A percentile compares a stretch with the other conserved stretches of the same genome.
phyloP scores from a whole-genome alignment of 1,140 invertebrate species.

The Orchestia grillus region DNA sequence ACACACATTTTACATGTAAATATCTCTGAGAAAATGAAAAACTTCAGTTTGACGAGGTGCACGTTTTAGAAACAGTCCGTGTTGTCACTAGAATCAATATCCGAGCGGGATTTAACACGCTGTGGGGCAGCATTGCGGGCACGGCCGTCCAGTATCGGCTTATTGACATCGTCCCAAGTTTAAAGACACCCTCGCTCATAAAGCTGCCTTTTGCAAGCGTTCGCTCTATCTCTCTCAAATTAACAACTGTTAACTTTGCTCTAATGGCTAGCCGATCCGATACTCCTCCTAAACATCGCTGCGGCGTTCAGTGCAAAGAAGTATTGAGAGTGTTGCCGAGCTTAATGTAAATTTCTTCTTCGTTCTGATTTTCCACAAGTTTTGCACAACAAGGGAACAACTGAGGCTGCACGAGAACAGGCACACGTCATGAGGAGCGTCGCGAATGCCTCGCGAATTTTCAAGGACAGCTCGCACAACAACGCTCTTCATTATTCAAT shows the following conservation, averaged over 20 bases:
- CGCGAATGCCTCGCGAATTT: neutral
- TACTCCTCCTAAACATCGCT: neutral
- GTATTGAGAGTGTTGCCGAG: neutral
- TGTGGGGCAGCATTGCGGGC: neutral
- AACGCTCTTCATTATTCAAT: neutral
- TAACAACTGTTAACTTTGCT: neutral
- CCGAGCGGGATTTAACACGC: neutral
- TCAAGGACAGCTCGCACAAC: neutral
- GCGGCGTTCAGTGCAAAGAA: neutral
- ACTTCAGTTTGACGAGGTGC: neutral
- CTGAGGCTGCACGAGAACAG: neutral
- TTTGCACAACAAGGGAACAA: neutral
- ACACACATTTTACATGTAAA: neutral
- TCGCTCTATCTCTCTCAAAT: slow-evolving; percentile 21
- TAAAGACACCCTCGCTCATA: slow-evolving; percentile 17
- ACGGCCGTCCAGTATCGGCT: slow-evolving; percentile 42
- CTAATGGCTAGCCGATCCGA: slow-evolving; percentile 15
- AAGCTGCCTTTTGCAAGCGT: slow-evolving; percentile 36
- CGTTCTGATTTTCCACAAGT: neutral
- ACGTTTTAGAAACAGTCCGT: neutral
- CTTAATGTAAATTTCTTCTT: neutral
- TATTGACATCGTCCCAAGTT: slow-evolving; percentile 17
- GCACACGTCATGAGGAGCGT: neutral
- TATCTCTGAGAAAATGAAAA: neutral
- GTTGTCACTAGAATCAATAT: neutral